Conservation (phyloP, 92 coral and sea anemone genomes). For the Siderastrea siderea region DNA sequence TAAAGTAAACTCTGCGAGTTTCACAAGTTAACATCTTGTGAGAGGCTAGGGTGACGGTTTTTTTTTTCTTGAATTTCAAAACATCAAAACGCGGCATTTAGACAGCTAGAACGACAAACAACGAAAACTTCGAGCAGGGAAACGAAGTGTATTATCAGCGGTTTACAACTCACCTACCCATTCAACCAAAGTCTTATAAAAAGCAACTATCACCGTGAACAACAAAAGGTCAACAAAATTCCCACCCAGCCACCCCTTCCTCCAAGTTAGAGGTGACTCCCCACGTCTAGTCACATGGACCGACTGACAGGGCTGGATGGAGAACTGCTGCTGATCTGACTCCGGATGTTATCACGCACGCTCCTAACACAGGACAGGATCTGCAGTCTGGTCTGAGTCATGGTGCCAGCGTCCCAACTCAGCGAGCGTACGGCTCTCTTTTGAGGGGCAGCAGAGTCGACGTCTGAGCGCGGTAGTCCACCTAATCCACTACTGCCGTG, state of each 20-base stretch:
- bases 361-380: conserved; percentile 46
- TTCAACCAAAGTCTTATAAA: background rate
- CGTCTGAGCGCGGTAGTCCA: background rate
- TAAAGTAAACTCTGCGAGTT: too few relatives aligned
- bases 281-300: conserved; percentile 45
- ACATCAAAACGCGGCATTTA: too few relatives aligned
- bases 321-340: conserved; percentile 29
- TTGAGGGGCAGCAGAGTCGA: conserved; percentile 2
- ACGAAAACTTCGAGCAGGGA: too few relatives aligned
- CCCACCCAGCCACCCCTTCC: background rate
- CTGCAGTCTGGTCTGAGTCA: conserved; percentile 47
- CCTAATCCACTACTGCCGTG: background rate
- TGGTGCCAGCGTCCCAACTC: conserved; percentile 37
- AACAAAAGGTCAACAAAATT: background rate
- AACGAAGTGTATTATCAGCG: too few relatives aligned
- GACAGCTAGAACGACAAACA: too few relatives aligned
- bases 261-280: background rate
- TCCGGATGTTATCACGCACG: conserved; percentile 44
- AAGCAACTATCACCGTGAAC: background rate
- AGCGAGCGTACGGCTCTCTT: conserved; percentile 42
- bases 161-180: too few relatives aligned
- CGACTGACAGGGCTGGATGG: conserved; percentile 47
- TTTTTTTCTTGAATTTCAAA: too few relatives aligned
- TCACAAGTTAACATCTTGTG: too few relatives aligned
- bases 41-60: too few relatives aligned